phyloP scores from a whole-genome alignment of 64 coral and sea anemone genomes.

The Catalaphyllia jardinei region DNA sequence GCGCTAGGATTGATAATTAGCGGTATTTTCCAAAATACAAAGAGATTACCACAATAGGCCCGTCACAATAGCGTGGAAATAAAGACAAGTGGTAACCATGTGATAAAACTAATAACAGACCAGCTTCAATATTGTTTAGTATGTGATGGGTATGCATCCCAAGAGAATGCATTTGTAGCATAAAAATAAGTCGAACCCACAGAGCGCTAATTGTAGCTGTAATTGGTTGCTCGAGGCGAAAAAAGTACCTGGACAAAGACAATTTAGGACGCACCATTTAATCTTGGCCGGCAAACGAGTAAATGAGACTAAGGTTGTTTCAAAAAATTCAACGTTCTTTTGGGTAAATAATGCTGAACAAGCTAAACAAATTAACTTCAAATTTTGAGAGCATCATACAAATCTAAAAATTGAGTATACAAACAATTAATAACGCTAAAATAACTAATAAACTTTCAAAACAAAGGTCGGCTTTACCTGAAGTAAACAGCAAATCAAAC shows the following conservation, averaged over 20 bases:
- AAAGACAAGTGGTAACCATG: slow-evolving; percentile 7
- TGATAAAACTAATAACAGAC: background rate
- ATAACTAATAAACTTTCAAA: background rate
- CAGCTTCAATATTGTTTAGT: background rate
- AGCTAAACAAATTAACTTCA: background rate
- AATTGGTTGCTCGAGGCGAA: background rate
- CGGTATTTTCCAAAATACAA: slow-evolving; percentile 7
- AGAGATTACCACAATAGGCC: background rate
- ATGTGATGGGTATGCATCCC: background rate
- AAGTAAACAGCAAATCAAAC: slow-evolving; percentile 14
- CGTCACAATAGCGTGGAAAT: background rate
- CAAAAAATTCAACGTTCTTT: no score
- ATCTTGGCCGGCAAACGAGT: no score
- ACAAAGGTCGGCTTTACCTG: background rate
- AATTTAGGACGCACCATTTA: no score
- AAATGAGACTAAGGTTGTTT: no score
- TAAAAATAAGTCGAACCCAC: background rate
- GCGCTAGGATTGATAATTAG: background rate
- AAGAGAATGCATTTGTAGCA: background rate
- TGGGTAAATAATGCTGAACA: no score
- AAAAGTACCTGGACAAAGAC: background rate
- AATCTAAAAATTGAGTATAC: background rate
- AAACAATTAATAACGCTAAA: background rate
- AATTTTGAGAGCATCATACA: background rate
- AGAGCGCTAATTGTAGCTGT: background rate